phyloP scores from a whole-genome alignment of 2,888 invertebrate species.

The Galeopsomyia nigrocyanea region DNA sequence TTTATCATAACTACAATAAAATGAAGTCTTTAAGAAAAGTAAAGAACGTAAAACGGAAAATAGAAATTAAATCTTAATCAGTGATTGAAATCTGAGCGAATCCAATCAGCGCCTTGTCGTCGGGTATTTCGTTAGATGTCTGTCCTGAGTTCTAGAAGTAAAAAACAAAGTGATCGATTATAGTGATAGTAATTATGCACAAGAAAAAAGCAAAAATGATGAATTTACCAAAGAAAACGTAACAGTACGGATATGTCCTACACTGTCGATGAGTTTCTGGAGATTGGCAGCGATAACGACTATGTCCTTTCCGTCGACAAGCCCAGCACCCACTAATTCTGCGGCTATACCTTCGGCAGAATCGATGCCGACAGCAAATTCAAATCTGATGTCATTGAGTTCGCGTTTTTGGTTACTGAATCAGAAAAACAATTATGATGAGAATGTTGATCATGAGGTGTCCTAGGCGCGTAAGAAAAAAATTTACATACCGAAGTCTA shows the following conservation, averaged over 20 bases:
- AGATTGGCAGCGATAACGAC: slow-evolving; percentile 93
- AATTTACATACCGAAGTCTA: slow-evolving; percentile 79
- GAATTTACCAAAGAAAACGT: slow-evolving; percentile 87
- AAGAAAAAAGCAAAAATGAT: too few relatives aligned
- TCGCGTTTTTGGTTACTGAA: slow-evolving; percentile 88
- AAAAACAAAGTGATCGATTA: slow-evolving; percentile 50
- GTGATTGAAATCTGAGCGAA: slow-evolving; percentile 97
- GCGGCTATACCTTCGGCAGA: slow-evolving; percentile 93
- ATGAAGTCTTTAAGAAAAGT: slow-evolving; percentile 34
- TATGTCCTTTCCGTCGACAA: slow-evolving; percentile 93
- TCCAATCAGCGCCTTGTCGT: slow-evolving; percentile 95
- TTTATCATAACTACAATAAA: slow-evolving; percentile 34
- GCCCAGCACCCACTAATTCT: slow-evolving; percentile 94
- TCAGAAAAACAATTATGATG: slow-evolving; percentile 45
- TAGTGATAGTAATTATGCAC: not conserved
- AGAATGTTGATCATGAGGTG: too few relatives aligned
- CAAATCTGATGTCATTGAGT: slow-evolving; percentile 97
- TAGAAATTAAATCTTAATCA: slow-evolving; percentile 72
- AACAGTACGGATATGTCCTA: slow-evolving; percentile 78
- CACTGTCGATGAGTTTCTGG: slow-evolving; percentile 87
- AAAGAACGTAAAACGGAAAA: slow-evolving; percentile 30
- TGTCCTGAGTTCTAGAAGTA: slow-evolving; percentile 76
- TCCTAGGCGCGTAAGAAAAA: not conserved
- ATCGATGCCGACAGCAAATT: slow-evolving; percentile 92
- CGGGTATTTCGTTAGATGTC: slow-evolving; percentile 84